Evolutionary conservation across 2,888 invertebrate species (phyloP).

Genomic region (Agriopis marginaria): DNA sequence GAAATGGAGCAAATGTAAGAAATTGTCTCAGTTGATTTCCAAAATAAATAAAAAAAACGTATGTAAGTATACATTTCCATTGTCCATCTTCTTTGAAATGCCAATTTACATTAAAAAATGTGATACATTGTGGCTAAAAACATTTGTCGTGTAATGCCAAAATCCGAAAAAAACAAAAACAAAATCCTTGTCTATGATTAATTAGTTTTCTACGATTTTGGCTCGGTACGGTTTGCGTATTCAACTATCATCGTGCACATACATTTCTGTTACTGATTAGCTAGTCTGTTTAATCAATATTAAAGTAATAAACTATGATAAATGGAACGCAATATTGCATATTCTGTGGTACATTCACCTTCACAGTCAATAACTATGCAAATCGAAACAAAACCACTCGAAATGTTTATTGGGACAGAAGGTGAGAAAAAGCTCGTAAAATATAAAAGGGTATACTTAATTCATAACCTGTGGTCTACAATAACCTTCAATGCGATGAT

Average conservation of each 20-base stretch:
- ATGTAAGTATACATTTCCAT: neutral
- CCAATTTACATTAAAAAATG: neutral
- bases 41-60: neutral
- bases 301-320: too few species aligned
- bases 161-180: neutral
- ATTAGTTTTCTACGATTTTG: too few species aligned
- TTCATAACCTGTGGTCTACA: too few species aligned
- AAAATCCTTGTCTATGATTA: too few species aligned
- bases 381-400: neutral
- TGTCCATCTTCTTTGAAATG: neutral
- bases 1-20: conserved; percentile 9
- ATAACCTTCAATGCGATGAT: neutral
- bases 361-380: conserved; percentile 2
- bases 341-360: neutral
- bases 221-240: too few species aligned
- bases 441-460: neutral
- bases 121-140: neutral
- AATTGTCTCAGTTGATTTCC: neutral
- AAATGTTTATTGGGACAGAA: neutral
- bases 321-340: too few species aligned
- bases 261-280: too few species aligned
- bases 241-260: too few species aligned
- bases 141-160: neutral
- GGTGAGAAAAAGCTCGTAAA: conserved; percentile 5
- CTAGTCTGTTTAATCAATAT: too few species aligned